These are phyloP conservation scores for Pycnomerus fuliginosus DNA, from an alignment of 2,888 invertebrate genomes.

Conservation along the genomic window DNA sequence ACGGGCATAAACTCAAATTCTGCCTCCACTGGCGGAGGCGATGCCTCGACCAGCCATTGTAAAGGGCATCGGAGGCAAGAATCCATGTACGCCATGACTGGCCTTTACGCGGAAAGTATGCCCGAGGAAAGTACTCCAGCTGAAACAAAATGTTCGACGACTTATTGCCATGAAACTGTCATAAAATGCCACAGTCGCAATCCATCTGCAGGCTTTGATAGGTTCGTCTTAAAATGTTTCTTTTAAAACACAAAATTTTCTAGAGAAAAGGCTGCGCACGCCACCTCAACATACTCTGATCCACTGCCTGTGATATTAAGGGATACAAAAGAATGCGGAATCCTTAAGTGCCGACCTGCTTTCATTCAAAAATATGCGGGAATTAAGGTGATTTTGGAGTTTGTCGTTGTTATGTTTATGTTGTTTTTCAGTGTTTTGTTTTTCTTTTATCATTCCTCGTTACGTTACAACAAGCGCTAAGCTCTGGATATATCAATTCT, in stretches of 20 bases:
- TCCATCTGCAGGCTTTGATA: conserved; percentile 72
- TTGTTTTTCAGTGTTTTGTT: conserved; percentile 74
- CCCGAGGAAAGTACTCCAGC: conserved; percentile 56
- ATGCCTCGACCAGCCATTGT: conserved; percentile 35
- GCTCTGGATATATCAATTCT: conserved; percentile 90
- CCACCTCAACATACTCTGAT: conserved; percentile 57
- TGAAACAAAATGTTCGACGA: conserved; percentile 38
- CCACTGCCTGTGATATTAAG: conserved; percentile 59
- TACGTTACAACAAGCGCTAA: conserved; percentile 85
- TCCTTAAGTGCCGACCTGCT: conserved; percentile 80
- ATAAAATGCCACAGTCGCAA: conserved; percentile 81
- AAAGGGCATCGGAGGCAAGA: conserved; percentile 69
- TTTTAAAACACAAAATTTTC: conserved; percentile 10
- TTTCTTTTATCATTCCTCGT: conserved; percentile 86
- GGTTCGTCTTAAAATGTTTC: conserved; percentile 46
- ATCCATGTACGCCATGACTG: conserved; percentile 88
- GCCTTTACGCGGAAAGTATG: conserved; percentile 74
- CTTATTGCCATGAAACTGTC: conserved; percentile 51
- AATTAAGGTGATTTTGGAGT: conserved; percentile 71
- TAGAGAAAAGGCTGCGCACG: conserved; percentile 60
- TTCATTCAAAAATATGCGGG: conserved; percentile 86
- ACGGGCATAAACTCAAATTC: conserved; percentile 12
- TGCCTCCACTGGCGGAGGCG: conserved; percentile 18
- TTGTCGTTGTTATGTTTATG: conserved; percentile 8
- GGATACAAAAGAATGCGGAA: conserved; percentile 84